phyloP scores from a whole-genome alignment of 2,113 vertebrate genomes.

The Channa argus region DNA sequence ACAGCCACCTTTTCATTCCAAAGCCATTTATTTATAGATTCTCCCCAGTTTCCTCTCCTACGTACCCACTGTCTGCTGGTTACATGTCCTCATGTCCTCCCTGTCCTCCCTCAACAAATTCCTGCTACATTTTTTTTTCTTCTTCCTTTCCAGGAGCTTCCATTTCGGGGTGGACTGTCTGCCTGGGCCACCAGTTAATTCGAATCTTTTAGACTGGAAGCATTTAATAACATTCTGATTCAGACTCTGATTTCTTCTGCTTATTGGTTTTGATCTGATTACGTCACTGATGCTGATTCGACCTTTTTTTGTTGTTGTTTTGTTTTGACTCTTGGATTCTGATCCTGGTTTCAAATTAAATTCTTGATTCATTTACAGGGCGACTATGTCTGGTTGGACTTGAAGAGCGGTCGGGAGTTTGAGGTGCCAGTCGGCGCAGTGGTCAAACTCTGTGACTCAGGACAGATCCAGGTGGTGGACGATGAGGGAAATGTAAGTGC shows the following conservation, averaged over 20 bases:
- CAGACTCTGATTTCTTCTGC: not conserved
- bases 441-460: conserved; percentile 97
- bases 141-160: not conserved
- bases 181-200: not conserved
- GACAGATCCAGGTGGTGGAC: conserved; percentile 97
- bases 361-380: conserved; percentile 81
- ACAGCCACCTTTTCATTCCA: no score
- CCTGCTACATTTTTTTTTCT: conserved; percentile 17
- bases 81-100: not conserved
- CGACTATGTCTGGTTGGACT: conserved; percentile 98
- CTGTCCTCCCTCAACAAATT: conserved; percentile 2
- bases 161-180: not conserved
- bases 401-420: conserved; percentile 92
- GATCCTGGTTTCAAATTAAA: not conserved
- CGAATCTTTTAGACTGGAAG: conserved; percentile 20
- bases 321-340: no score
- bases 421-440: conserved; percentile 94
- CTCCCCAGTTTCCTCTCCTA: not conserved
- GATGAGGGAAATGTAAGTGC: conserved; percentile 94
- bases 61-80: conserved; percentile 1
- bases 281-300: not conserved
- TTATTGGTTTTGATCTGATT: not conserved
- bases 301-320: no score
- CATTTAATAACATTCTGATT: not conserved
- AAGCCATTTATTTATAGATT: no score